These are phyloP conservation scores for Manacus vitellinus DNA, from an alignment of 2,113 vertebrate species.

Conservation along the genomic window DNA sequence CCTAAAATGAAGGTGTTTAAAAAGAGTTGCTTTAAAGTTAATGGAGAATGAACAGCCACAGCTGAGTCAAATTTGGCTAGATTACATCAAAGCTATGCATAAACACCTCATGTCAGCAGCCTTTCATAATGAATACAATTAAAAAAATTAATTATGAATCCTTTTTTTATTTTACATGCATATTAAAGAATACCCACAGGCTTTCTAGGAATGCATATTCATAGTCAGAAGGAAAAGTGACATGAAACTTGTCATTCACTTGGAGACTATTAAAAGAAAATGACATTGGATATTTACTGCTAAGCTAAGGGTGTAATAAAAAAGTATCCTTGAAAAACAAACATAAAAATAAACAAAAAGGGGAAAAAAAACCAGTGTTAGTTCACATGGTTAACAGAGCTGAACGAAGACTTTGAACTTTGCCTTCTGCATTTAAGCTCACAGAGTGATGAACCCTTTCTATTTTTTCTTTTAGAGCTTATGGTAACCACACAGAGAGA, in stretches of 20 bases:
- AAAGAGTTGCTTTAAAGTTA: conserved; percentile 6
- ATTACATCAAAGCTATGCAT: not conserved
- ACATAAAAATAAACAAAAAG: not conserved
- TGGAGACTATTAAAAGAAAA: not conserved
- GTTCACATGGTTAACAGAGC: not conserved
- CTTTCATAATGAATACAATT: conserved; percentile 1
- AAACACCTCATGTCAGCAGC: not conserved
- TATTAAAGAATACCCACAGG: not conserved
- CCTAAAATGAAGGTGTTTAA: not conserved
- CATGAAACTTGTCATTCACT: not conserved
- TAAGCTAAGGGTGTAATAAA: not conserved
- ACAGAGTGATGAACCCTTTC: not conserved
- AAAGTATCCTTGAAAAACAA: not conserved
- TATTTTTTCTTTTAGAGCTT: not conserved
- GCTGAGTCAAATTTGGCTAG: not conserved
- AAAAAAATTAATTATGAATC: not conserved
- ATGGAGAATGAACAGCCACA: not conserved
- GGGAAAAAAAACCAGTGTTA: not conserved
- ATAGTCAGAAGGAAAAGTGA: not conserved
- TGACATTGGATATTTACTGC: not conserved
- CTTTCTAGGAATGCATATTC: not conserved
- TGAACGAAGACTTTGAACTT: not conserved
- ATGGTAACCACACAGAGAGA: not conserved
- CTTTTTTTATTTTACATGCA: not conserved
- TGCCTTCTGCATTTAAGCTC: not conserved